These are phyloP conservation scores for Drosophila seclusa DNA, from an alignment of 2,888 invertebrate genomes.

Conservation along the genomic window DNA sequence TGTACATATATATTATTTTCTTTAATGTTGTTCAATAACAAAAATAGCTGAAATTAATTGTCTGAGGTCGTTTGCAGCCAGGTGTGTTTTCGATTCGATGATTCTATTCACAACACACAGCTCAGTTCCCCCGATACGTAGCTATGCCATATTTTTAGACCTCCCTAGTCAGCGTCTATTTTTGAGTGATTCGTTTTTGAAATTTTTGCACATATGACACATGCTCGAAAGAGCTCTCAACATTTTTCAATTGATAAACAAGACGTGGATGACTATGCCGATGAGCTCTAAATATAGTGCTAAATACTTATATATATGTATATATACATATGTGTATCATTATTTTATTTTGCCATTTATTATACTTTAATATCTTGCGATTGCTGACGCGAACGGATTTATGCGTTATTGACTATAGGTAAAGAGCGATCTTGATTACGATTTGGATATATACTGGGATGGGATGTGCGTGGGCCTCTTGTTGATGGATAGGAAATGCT, in stretches of 20 bases:
- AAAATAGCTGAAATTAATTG: conserved; percentile 54
- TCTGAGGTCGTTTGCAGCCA: conserved; percentile 63
- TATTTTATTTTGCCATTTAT: conserved; percentile 42
- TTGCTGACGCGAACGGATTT: conserved; percentile 54
- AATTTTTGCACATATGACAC: conserved; percentile 80
- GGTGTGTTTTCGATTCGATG: conserved; percentile 59
- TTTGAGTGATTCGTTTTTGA: conserved; percentile 65
- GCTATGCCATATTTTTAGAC: conserved; percentile 68
- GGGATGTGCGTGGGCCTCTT: conserved; percentile 3
- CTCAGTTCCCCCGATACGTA: conserved; percentile 43
- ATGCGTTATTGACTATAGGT: conserved; percentile 51
- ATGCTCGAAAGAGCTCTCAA: conserved; percentile 43
- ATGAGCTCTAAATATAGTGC: conserved; percentile 50
- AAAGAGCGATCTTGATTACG: conserved; percentile 23
- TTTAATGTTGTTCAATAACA: conserved; percentile 43
- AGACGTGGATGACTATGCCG: conserved; percentile 41
- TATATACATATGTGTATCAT: conserved; percentile 14
- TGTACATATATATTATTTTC: conserved; percentile 35
- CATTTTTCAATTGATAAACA: conserved; percentile 57
- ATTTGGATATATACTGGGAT: conserved; percentile 13
- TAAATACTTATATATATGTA: conserved; percentile 5
- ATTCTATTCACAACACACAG: conserved; percentile 12
- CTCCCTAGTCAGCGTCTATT: conserved; percentile 70
- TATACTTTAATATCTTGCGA: conserved; percentile 60
- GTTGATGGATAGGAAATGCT: background rate